phyloP scores from a whole-genome alignment of 2,113 vertebrate species.

The Lanius ludovicianus region DNA sequence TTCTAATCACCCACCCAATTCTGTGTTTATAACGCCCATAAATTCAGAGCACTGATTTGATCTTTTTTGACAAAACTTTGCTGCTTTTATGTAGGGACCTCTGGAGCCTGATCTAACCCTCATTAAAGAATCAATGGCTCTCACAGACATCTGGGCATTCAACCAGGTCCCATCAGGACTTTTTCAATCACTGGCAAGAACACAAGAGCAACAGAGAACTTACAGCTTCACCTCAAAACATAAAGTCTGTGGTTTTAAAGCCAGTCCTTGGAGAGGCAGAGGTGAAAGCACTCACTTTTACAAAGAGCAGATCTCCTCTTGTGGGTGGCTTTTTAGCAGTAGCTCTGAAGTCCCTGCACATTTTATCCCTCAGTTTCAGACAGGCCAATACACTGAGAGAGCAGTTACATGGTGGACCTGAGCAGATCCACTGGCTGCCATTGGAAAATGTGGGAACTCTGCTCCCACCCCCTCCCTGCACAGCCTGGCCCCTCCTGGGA shows the following conservation, averaged over 20 bases:
- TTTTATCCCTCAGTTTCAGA: neutral
- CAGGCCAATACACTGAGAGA: accelerated
- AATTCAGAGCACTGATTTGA: neutral
- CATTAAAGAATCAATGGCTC: neutral
- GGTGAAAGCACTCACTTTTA: neutral
- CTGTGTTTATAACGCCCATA: neutral
- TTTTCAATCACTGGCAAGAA: neutral
- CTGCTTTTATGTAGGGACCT: neutral
- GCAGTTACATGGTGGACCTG: accelerated
- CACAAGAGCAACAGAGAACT: neutral
- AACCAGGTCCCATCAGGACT: neutral
- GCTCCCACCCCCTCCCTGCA: neutral
- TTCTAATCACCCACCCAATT: neutral
- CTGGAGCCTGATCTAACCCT: neutral
- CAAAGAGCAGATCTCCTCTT: neutral
- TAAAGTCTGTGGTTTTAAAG: neutral
- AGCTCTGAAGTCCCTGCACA: neutral
- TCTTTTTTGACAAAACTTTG: neutral
- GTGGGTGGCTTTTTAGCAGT: neutral
- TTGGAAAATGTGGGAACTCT: accelerated
- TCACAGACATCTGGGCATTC: neutral
- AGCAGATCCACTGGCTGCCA: neutral
- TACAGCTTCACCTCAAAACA: neutral
- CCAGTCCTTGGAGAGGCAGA: neutral
- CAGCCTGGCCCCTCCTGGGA: neutral